Base-by-base conservation (phyloP, 2,888 invertebrate genomes). In the Mechanitis mazaeus region DNA sequence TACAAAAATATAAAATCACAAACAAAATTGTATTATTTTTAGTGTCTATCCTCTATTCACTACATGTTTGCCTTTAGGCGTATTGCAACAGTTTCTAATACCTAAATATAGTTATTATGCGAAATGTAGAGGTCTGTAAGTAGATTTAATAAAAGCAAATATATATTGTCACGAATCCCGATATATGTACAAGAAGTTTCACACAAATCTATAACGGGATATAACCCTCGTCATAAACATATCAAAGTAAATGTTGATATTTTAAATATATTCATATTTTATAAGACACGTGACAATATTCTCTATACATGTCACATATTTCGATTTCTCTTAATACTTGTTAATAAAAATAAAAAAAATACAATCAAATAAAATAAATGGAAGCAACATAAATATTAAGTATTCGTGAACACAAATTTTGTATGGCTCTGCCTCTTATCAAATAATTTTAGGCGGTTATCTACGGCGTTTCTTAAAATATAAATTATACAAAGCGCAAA, bases 61-160 rank as follows among this genome's bases (percentile, higher is more conserved):
- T 72, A 70, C 55, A 66, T 56, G 63, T 71, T 73, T 76, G 84
- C 85, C 85, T 85, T 76, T 74, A 87, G 86, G 85, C 85, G 71
- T 87, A 87, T 88, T 88, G 87, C 87, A 87, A 84, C 86, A 69
- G 73, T 72, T 84, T 78, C 83, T 85, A 84, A 75, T 72, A 76
- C 72, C 82, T 83, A 83, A 77, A 65, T 69, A 71, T 72, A 69
- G 78, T 71, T 72, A 85, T 86, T 85, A 85, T 85, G 85, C 84
- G 72, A 74, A 72, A 63, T 74, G 70, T 70, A 70, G 56, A 71
- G 68, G 71, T 72, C 70, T 45, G 65, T 70, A 64, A 72, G 73
- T 76, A 79, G 75, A 46, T 28, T 59, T 45, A 47, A 42, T 38
- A 35, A 54, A 47, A 42, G 33, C 33, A 54, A 53, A 58, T 38